phyloP scores from a whole-genome alignment of 2,113 vertebrate species.

The Anser brachyrhynchus region DNA sequence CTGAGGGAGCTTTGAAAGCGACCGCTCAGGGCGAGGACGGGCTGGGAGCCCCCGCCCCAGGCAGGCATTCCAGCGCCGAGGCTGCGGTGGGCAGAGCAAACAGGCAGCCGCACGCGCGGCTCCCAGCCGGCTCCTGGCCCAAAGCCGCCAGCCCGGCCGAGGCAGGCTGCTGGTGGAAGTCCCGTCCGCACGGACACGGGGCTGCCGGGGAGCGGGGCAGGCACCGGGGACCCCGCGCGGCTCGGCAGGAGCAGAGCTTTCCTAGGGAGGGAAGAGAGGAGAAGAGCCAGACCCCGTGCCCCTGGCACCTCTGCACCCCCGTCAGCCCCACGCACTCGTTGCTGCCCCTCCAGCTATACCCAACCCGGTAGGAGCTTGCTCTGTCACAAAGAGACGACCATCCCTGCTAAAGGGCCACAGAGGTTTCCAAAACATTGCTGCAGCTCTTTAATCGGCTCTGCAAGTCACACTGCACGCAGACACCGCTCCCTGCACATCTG shows the following conservation, averaged over 20 bases:
- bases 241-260: too few species aligned
- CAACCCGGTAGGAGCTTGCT: background rate
- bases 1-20: background rate
- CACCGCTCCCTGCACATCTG: background rate
- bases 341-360: background rate
- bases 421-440: background rate
- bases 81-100: background rate
- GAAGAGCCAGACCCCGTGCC: too few species aligned
- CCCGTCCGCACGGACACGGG: too few species aligned
- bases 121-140: background rate
- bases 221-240: too few species aligned
- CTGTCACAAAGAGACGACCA: background rate
- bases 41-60: background rate
- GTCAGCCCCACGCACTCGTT: background rate
- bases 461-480: background rate
- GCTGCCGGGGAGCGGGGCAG: too few species aligned
- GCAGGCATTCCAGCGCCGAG: background rate
- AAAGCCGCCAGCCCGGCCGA: too few species aligned
- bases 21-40: rapidly evolving
- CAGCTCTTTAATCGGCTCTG: background rate
- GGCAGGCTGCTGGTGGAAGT: too few species aligned
- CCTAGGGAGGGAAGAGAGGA: too few species aligned
- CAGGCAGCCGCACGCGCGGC: rapidly evolving
- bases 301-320: too few species aligned
- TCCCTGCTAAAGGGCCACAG: background rate